A percentile compares a stretch with the other conserved stretches of the same genome.
These are phyloP conservation scores for Drosophila niveifrons DNA, from an alignment of 2,888 invertebrate genomes.

Conservation along the genomic window DNA sequence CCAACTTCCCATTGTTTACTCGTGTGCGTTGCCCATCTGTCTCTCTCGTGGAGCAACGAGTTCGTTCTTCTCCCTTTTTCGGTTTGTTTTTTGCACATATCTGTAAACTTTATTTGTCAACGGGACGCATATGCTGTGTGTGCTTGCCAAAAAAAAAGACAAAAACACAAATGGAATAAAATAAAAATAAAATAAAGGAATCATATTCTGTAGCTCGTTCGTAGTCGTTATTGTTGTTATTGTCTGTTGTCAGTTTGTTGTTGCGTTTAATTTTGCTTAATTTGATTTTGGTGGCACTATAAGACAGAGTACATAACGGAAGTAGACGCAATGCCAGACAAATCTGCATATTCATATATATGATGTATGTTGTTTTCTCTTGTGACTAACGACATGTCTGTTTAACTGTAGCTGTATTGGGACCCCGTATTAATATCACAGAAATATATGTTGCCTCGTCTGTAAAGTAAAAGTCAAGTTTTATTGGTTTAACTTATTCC, in stretches of 20 bases:
- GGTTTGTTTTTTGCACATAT: conserved; percentile 61
- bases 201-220: conserved; percentile 43
- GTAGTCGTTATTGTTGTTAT: conserved; percentile 32
- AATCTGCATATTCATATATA: background rate
- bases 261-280: conserved; percentile 70
- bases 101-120: conserved; percentile 78
- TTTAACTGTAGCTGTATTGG: background rate
- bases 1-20: conserved; percentile 69
- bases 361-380: background rate
- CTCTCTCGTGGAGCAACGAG: conserved; percentile 30
- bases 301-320: conserved; percentile 1
- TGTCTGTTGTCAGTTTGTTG: conserved; percentile 40
- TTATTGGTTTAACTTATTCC: no score
- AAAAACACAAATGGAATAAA: conserved; percentile 20
- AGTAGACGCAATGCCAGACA: conserved; percentile 9
- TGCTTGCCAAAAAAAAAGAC: conserved; percentile 67
- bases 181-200: conserved; percentile 55
- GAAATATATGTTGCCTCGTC: background rate
- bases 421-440: background rate
- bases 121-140: conserved; percentile 73
- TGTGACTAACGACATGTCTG: conserved; percentile 18
- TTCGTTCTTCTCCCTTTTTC: background rate
- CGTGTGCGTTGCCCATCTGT: conserved; percentile 70
- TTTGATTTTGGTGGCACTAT: conserved; percentile 64
- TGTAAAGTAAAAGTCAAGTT: background rate